Base-by-base conservation (phyloP, 1,140 invertebrate species). In the Formica exsecta region DNA sequence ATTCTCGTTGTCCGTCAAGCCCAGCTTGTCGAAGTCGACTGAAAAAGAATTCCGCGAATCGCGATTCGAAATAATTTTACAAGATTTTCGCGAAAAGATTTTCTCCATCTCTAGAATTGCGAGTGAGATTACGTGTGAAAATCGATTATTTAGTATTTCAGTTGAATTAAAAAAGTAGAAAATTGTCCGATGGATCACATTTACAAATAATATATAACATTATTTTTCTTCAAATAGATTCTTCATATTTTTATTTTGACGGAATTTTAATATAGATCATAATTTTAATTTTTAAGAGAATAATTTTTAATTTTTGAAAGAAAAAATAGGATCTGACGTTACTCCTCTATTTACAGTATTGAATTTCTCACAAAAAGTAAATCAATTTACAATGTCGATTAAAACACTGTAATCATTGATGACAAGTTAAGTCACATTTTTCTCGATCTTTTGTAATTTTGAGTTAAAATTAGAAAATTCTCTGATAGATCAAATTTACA, bases 11-110 rank as follows among this genome's bases (percentile, higher is more conserved):
- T 98, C 97, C 7, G 98, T 98, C 89, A 98, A 91, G 11, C 97
- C 98, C 76, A 98, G 92, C 91, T 97, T 97, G 92, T 98, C 97
- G 92, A 98, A 98, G 87, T 98, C 97, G 94, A 98, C 98, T 98
- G 94, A 94, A 94, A 85, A 32, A 32, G 13, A 51, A 51, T 51
- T 51, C 4, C 4, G 13, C 16, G 2, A 51, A 51, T 51, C 4
- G 16, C 1, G 3, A 51, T 19, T 51, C 3, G 4, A 19, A 51
- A 19, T 51, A 16, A 51, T 51, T 16, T 51, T 51, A 48, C 44
- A 11, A 13, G 11, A 48, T 48, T 48, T 48, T 13, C 11, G 44
- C 11, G 8, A 41, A 41, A 41, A 2, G 6, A 13, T 0, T 48
- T 48, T 48, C 3, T 48, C 9, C 11, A 13, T 13, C 11, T 48